These are phyloP conservation scores for Lasius platythorax DNA, from an alignment of 2,888 invertebrate genomes.

Conservation along the genomic window DNA sequence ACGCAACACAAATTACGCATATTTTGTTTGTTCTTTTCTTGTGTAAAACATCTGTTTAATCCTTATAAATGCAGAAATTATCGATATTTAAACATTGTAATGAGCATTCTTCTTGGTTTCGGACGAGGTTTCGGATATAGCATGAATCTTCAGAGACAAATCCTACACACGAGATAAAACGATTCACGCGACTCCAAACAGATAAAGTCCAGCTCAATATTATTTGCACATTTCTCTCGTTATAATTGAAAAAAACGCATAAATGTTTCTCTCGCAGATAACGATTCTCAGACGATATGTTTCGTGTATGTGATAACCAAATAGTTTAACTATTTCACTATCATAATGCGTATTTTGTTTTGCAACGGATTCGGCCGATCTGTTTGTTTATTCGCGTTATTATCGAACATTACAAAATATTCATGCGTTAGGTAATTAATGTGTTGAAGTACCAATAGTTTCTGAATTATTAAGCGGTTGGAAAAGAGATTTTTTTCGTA, in stretches of 20 bases:
- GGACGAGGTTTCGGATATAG: neutral
- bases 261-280: slow-evolving; percentile 43
- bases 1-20: neutral
- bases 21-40: neutral
- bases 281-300: slow-evolving; percentile 44
- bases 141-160: neutral
- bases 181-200: slow-evolving; percentile 10
- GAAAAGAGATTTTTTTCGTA: neutral
- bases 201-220: slow-evolving; percentile 27
- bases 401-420: neutral
- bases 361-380: neutral
- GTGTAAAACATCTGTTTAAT: neutral
- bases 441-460: neutral
- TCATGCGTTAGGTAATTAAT: neutral
- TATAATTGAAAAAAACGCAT: slow-evolving; percentile 19
- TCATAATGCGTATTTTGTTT: slow-evolving; percentile 46
- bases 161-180: neutral
- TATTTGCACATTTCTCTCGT: neutral
- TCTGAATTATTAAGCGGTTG: neutral
- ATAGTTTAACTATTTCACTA: slow-evolving; percentile 50
- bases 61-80: slow-evolving; percentile 6
- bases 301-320: slow-evolving; percentile 39
- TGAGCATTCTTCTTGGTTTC: neutral
- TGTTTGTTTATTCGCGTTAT: neutral
- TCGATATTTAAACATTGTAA: neutral